Evolutionary conservation across 2,113 vertebrate species (phyloP).

Genomic region (Malurus alboscapulatus): DNA sequence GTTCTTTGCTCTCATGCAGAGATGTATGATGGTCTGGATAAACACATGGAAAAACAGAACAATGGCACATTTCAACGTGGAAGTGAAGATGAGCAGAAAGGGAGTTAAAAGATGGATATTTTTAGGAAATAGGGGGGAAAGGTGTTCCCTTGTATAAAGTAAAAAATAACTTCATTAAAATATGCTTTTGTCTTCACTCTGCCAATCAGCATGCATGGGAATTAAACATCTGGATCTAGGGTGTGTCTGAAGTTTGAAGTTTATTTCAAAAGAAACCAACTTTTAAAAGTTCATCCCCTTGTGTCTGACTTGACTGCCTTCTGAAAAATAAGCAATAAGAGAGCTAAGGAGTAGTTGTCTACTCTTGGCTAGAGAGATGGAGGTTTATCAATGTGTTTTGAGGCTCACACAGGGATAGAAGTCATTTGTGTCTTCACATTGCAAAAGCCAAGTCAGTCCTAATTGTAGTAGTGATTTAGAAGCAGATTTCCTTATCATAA

Average conservation of each 20-base stretch:
- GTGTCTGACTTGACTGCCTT: neutral
- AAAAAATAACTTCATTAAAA: neutral
- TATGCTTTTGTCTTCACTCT: neutral
- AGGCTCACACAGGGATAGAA: neutral
- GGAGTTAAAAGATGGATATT: neutral
- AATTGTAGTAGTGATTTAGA: neutral
- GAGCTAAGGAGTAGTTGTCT: neutral
- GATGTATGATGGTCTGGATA: neutral
- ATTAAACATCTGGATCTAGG: slow-evolving; percentile 12
- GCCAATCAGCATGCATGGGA: neutral
- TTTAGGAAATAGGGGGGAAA: neutral
- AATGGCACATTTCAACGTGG: rapidly evolving
- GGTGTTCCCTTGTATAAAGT: neutral
- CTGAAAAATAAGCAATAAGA: neutral
- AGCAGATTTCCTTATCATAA: neutral
- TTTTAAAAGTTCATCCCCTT: neutral
- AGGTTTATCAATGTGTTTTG: neutral
- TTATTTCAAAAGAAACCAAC: neutral
- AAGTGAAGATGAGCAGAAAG: neutral
- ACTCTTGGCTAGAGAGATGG: neutral
- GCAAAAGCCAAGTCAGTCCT: neutral
- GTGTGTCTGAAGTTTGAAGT: neutral
- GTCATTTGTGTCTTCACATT: neutral
- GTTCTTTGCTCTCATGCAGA: neutral
- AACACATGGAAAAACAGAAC: neutral